Evolutionary conservation across 2,113 vertebrate species (phyloP), one percentile per base, ranked within the genome.

Genomic region (Brachionichthys hirsutus): DNA sequence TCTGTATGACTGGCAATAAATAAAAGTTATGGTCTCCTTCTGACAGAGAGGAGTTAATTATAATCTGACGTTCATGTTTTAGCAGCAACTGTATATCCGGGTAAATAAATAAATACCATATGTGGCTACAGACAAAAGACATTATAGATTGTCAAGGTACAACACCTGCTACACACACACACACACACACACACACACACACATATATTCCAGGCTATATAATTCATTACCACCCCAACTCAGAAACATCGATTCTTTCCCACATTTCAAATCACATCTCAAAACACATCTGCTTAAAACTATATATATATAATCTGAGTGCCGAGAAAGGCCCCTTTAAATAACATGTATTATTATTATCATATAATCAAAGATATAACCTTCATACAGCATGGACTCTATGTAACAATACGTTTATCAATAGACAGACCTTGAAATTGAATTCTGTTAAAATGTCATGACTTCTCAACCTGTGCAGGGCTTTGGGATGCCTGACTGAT

Each of bases 51-150:
- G 35, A 60, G 43, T 51, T 61, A 18, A 56, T 64, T 22, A 59
- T 17, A 13, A 35, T 45, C 16, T 9, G 13, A 35, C 49, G 54
- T 67, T 42, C 19, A 62, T 67, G 36, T 59, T 71, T 73, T 12
- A 57, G 61, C 70, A 22, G 22, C 2, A 46, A 43, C 20, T 52
- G 35, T 73, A 48, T 30, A 30, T 30, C 24, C 24, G 12, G 36
- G 36, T 38, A 10, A 38, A 38, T 38, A n/a, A n/a, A n/a, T n/a
- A 2, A 9, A 35, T 38, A 45, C 5, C 18, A 2, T 30, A 14
- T 50, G 14, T 44, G 2, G 24, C 24, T 30, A 30, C 8, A 30
- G 24, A 50, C 0, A 12, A 5, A 36, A 47, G 10, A 43, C 11
- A 22, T 36, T 42, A 30, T 30, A 30, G 18, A 47, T 64, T 54